A percentile compares a stretch with the other conserved stretches of the same genome.
phyloP scores from a whole-genome alignment of 64 coral and sea anemone genomes.

The Cladopsammia gracilis region DNA sequence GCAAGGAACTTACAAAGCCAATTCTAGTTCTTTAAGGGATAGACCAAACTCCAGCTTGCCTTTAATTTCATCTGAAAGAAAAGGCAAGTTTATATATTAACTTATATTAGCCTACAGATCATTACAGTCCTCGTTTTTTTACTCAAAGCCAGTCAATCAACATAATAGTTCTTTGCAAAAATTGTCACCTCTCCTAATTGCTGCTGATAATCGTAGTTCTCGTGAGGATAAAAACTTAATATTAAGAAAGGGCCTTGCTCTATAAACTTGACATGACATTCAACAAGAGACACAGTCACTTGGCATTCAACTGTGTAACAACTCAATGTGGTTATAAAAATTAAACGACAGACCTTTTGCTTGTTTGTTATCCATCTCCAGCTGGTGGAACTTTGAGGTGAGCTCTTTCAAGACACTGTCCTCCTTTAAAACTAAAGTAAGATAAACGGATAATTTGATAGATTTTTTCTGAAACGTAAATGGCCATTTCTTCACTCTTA shows the following conservation, averaged over 20 bases:
- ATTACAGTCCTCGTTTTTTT: not conserved
- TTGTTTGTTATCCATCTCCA: conserved; percentile 21
- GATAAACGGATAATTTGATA: not conserved
- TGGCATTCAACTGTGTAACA: not conserved
- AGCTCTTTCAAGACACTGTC: conserved; percentile 6
- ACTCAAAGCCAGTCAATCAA: not conserved
- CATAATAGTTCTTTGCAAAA: too few relatives aligned
- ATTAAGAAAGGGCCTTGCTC: too few relatives aligned
- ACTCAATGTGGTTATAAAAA: not conserved
- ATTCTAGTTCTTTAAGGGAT: not conserved
- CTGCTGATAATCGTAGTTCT: too few relatives aligned
- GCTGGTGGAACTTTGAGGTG: not conserved
- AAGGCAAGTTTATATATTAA: not conserved
- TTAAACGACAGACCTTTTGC: conserved; percentile 2
- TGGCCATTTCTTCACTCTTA: not conserved
- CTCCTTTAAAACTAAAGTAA: conserved; percentile 3
- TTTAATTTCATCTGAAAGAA: conserved; percentile 27
- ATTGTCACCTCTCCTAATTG: too few relatives aligned
- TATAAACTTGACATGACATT: not conserved
- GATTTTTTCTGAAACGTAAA: too few relatives aligned
- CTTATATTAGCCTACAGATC: not conserved
- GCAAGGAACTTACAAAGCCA: conserved; percentile 5
- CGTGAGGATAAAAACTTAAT: too few relatives aligned
- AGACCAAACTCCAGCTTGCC: conserved; percentile 22
- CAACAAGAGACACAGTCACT: not conserved